Percentiles rank a stretch among this genome's conserved stretches.
Evolutionary conservation across 2,888 invertebrate genomes (phyloP).

Genomic region (Trichopoda pennipes): DNA sequence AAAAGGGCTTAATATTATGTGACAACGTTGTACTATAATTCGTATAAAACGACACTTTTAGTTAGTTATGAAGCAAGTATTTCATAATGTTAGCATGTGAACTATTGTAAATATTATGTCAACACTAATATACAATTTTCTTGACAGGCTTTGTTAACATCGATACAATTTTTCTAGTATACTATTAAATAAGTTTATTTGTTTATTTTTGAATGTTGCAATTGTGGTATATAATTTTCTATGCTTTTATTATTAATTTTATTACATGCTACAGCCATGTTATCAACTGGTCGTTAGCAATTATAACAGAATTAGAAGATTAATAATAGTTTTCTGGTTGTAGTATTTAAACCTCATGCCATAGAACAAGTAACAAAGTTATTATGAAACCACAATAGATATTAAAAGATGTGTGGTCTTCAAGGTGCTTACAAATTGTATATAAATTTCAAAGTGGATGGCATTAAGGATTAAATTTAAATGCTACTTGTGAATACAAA

Average conservation of each 20-base stretch:
- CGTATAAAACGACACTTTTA: too few species aligned
- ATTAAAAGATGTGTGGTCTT: not conserved
- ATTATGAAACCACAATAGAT: not conserved
- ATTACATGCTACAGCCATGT: conserved; percentile 1
- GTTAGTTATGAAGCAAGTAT: too few species aligned
- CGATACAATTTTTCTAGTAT: not conserved
- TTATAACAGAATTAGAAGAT: not conserved
- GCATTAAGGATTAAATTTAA: too few species aligned
- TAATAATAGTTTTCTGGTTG: not conserved
- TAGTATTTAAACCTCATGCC: not conserved
- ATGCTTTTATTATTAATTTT: conserved; percentile 7
- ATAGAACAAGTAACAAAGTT: conserved; percentile 44
- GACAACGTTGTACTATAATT: too few species aligned
- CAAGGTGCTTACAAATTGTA: not conserved
- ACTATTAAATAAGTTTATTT: conserved; percentile 19
- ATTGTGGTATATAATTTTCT: conserved; percentile 29
- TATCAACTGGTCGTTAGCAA: not conserved
- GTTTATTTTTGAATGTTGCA: conserved; percentile 25
- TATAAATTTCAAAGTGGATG: too few species aligned
- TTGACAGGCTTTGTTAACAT: not conserved
- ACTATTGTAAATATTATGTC: not conserved
- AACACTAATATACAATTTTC: not conserved
- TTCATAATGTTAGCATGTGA: too few species aligned
- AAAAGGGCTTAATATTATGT: too few species aligned
- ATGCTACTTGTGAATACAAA: too few species aligned